phyloP scores from a whole-genome alignment of 2,113 vertebrate species.

The Hypomesus transpacificus region DNA sequence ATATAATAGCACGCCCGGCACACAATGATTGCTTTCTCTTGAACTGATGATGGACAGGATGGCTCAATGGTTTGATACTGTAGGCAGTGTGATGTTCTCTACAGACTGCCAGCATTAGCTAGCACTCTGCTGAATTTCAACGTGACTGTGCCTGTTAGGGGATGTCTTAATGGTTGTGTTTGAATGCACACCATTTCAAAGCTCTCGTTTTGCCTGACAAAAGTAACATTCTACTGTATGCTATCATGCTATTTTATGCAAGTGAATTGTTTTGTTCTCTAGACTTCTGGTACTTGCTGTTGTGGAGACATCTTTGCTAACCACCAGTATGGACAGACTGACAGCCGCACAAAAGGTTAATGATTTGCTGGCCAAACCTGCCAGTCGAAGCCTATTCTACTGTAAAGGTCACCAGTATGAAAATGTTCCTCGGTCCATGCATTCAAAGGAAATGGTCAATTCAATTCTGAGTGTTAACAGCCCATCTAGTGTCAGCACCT shows the following conservation, averaged over 20 bases:
- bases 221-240: no score
- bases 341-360: neutral
- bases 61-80: conserved; percentile 9
- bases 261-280: no score
- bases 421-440: neutral
- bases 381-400: neutral
- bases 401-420: neutral
- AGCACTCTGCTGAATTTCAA: neutral
- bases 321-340: neutral
- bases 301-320: neutral
- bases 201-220: no score
- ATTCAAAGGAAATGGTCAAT: neutral
- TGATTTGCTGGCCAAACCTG: neutral
- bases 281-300: no score
- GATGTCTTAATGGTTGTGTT: neutral
- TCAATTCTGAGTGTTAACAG: neutral
- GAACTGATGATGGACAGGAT: conserved; percentile 10
- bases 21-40: conserved; percentile 5
- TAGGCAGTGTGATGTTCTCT: conserved; percentile 1
- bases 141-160: neutral
- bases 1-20: conserved; percentile 45
- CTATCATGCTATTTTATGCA: no score
- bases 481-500: neutral
- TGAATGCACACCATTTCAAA: no score
- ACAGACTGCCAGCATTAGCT: conserved; percentile 24